Evolutionary conservation across 2,113 vertebrate species (phyloP), one percentile per base, ranked within the genome.

Genomic region (Lophura nycthemera): DNA sequence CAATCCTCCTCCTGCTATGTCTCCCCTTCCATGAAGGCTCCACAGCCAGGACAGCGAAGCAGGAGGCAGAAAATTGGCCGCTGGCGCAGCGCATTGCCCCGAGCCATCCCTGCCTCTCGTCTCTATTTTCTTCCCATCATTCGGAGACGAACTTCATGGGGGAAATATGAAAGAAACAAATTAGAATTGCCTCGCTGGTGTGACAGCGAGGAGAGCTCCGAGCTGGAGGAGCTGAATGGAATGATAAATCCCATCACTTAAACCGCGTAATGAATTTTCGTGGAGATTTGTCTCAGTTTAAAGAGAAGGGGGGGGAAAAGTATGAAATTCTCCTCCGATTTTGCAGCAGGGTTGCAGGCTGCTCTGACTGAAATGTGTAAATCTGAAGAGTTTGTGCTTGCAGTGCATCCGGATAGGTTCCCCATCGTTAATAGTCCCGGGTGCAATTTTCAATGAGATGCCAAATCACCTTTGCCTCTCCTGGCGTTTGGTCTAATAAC

Each of bases 251-350:
- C 81, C 91, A 75, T 72, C 54, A 69, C 91, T 92, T 87, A 92
- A 87, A 96, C 60, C 79, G 25, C 54, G 52, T 91, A 90, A 92
- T 56, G 54, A 86, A 47, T 63, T 95, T 96, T 96, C 94, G 90
- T 84, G 95, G 94, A 95, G 96, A 97, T 97, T 95, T 97, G 96
- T 94, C 96, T 97, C 94, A 73, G 95, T 80, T 77, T 80, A 86
- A 90, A 88, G 63, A 47, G 89, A 43, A 43, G 47, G 42, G 38
- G 20, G 20, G 13, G 1, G 32, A 38, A 29, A 75, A 67, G 66
- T 45, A 89, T 36, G 76, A 93, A 78, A 90, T 91, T 86, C 61
- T 87, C 65, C 71, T 85, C 22, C 0, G 9, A 18, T 91, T 90
- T 84, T 73, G 77, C 66, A 65, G 84, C 36, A 70, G 69, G 50